phyloP scores from a whole-genome alignment of 2,888 invertebrate species.

The Rosalia funebris region DNA sequence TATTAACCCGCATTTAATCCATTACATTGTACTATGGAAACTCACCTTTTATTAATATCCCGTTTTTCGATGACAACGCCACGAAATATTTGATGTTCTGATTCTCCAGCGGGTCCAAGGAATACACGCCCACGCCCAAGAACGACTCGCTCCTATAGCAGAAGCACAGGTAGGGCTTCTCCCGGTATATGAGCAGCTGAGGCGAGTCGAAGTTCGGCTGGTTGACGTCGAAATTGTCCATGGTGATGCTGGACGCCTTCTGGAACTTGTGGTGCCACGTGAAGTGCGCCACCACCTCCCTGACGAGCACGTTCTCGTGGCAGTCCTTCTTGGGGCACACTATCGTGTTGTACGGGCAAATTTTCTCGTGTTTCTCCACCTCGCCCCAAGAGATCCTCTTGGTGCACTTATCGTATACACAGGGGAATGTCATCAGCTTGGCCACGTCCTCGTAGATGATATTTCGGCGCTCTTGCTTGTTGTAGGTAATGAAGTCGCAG shows the following conservation, averaged over 20 bases:
- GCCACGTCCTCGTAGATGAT: constrained; percentile 25
- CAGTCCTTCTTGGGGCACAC: constrained; percentile 20
- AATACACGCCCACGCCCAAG: constrained; percentile 18
- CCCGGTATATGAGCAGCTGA: constrained; percentile 11
- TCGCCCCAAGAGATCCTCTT: constrained; percentile 19
- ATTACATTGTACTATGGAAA: too few species aligned
- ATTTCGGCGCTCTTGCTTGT: constrained; percentile 23
- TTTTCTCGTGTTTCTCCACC: constrained; percentile 19
- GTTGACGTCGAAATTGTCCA: constrained; percentile 4
- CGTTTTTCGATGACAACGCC: constrained; percentile 14
- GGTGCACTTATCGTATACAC: constrained; percentile 20
- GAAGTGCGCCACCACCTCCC: constrained; percentile 16
- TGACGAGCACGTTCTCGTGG: constrained; percentile 13
- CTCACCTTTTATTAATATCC: constrained; percentile 16
- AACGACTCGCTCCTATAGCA: constrained; percentile 11
- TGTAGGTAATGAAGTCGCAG: constrained; percentile 26
- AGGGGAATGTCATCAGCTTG: constrained; percentile 21
- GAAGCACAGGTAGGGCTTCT: constrained; percentile 20
- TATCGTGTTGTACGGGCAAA: constrained; percentile 11
- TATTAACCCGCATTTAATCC: too few species aligned
- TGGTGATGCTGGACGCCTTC: not conserved
- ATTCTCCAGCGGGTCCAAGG: constrained; percentile 14
- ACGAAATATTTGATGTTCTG: constrained; percentile 11
- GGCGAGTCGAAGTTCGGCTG: constrained; percentile 15
- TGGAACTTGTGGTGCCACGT: constrained; percentile 18